Evolutionary conservation across 2,113 vertebrate genomes (phyloP), one percentile per base, ranked within the genome.

Genomic region (Nannospalax galili): DNA sequence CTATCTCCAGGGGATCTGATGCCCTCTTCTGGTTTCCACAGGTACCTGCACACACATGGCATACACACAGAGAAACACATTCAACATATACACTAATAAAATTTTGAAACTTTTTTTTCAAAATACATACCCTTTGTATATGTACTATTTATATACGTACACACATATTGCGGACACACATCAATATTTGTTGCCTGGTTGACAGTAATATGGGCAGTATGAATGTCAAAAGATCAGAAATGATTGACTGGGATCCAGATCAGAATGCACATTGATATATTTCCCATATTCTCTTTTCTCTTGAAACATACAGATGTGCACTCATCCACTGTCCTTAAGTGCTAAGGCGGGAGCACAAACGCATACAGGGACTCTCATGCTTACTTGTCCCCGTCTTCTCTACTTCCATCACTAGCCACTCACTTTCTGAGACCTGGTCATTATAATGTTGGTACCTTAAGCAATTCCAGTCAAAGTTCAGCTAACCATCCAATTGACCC

Each of bases 381-480:
- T 28, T 52, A 15, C 40, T 11, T 14, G 42, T 11, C 37, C 37
- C 22, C 7, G 70, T 56, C 24, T n/a, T 52, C 56, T 42, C 7
- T 40, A 32, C 16, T 8, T 80, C 62, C 42, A 56, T 85, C 74
- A 60, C 52, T 88, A 88, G 15, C 69, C 82, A 82, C 77, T 67
- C 70, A 64, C 20, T 28, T 40, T 89, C 37, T 72, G 78, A 92
- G 42, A 80, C 30, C 48, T 92, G 32, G 26, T 74, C 64, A 72
- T 75, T 75, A 84, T 37, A 45, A 84, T 60, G 28, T 35, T 48
- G 48, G 32, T 85, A 79, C 20, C 16, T 65, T 58, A 84, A 65
- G 67, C 24, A 86, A 92, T 91, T 80, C 91, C 32, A 72, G 32
- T 58, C 85, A 88, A 92, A 92, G 22, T 84, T 90, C 88, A 95